These are phyloP conservation scores for Steinernema scapterisci DNA, from an alignment of 2,888 invertebrate species.

Conservation along the genomic window DNA sequence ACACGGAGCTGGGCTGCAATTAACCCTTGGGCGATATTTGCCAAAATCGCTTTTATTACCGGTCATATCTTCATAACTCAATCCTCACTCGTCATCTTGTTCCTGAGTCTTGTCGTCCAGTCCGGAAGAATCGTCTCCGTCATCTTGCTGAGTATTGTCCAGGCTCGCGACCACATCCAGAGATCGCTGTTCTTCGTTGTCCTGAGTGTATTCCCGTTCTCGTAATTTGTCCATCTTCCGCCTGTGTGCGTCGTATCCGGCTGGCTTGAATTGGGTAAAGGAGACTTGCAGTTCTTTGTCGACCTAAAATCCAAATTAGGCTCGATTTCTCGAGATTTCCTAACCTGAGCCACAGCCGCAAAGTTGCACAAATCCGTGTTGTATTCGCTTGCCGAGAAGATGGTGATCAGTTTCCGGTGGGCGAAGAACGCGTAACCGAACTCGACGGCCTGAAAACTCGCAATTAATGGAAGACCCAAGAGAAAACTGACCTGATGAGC, in stretches of 20 bases:
- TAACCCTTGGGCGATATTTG: no score
- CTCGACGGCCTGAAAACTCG: constrained; percentile 37
- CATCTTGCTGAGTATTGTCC: background rate
- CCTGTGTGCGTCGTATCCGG: constrained; percentile 46
- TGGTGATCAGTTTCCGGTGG: constrained; percentile 47
- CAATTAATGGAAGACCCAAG: no score
- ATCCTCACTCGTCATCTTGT: background rate
- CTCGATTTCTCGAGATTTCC: background rate
- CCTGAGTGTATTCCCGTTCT: background rate
- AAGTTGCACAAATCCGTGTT: constrained; percentile 54
- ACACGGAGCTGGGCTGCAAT: no score
- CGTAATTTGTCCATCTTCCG: constrained; percentile 30
- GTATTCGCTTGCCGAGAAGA: constrained; percentile 57
- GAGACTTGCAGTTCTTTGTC: constrained; percentile 44
- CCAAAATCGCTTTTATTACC: no score
- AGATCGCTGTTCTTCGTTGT: background rate
- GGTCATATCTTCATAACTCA: no score
- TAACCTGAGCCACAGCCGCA: constrained; percentile 50
- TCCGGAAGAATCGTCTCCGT: background rate
- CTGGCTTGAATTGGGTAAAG: constrained; percentile 54
- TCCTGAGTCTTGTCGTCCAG: background rate
- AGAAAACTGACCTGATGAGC: constrained; percentile 27
- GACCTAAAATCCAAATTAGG: constrained; percentile 24
- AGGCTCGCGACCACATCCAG: background rate
- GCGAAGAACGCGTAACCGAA: constrained; percentile 47